A percentile compares a stretch with the other conserved stretches of the same genome.
Conservation (phyloP, 2,888 invertebrate genomes). For the Eumacrocentrus americanus region DNA sequence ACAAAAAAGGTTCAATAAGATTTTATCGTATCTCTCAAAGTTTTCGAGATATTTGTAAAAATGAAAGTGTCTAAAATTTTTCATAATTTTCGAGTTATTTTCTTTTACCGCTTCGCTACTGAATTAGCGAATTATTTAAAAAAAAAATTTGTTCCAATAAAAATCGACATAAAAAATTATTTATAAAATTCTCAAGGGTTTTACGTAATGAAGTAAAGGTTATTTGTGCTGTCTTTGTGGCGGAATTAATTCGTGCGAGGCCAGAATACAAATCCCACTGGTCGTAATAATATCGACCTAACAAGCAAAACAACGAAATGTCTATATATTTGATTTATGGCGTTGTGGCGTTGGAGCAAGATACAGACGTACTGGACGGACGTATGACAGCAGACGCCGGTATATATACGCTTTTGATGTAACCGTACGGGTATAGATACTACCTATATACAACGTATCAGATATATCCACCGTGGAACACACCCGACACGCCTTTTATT, state of each 20-base stretch:
- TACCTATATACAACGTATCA: not conserved
- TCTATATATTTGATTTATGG: constrained; percentile 50
- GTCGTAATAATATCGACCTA: constrained; percentile 39
- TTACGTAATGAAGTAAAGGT: too few relatives aligned
- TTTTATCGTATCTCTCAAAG: too few relatives aligned
- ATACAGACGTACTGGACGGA: constrained; percentile 40
- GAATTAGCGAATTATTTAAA: too few relatives aligned
- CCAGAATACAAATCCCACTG: constrained; percentile 14
- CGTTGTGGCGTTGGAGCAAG: constrained; percentile 33
- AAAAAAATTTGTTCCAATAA: too few relatives aligned
- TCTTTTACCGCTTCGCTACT: too few relatives aligned
- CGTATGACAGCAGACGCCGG: constrained; percentile 40
- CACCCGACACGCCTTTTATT: constrained; percentile 27
- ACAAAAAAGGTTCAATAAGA: too few relatives aligned
- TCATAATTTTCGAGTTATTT: too few relatives aligned
- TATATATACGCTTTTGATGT: constrained; percentile 38
- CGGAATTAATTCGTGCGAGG: constrained; percentile 22
- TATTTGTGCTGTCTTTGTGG: not conserved
- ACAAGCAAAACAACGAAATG: constrained; percentile 52
- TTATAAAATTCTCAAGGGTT: too few relatives aligned
- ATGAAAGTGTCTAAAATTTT: too few relatives aligned
- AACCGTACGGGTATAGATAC: constrained; percentile 15
- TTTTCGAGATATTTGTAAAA: too few relatives aligned
- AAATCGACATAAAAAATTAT: too few relatives aligned
- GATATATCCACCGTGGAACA: constrained; percentile 26